Percentiles rank a stretch among this genome's conserved stretches.
phyloP scores from a whole-genome alignment of 2,888 invertebrate species.

The Drosophila borealis region DNA sequence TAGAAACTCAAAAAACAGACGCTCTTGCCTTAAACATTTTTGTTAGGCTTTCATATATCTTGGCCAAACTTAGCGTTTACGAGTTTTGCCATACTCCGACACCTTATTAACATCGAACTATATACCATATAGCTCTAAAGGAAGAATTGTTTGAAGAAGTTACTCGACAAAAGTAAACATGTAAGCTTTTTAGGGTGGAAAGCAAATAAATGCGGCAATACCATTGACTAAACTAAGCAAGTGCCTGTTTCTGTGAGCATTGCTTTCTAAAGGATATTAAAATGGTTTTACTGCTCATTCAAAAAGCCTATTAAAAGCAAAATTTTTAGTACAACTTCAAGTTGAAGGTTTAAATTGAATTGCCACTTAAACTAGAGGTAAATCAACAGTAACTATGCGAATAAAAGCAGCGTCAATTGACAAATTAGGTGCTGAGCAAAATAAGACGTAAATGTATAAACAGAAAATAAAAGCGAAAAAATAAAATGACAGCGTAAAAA shows the following conservation, averaged over 20 bases:
- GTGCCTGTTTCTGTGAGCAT: not conserved
- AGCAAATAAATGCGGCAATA: not conserved
- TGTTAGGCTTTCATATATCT: too few species aligned
- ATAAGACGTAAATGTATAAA: constrained; percentile 24
- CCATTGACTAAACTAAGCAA: not conserved
- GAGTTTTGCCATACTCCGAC: too few species aligned
- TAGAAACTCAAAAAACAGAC: too few species aligned
- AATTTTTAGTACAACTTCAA: constrained; percentile 11
- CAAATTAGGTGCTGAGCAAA: constrained; percentile 31
- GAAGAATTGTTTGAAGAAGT: too few species aligned
- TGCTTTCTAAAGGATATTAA: constrained; percentile 7
- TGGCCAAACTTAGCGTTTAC: too few species aligned
- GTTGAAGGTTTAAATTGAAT: constrained; percentile 27
- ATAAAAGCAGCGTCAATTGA: constrained; percentile 25
- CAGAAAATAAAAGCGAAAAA: constrained; percentile 15
- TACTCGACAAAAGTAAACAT: too few species aligned
- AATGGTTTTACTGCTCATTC: constrained; percentile 18
- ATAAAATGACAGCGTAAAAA: constrained; percentile 31
- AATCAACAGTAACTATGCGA: constrained; percentile 18
- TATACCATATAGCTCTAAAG: too few species aligned
- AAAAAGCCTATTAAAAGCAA: constrained; percentile 1
- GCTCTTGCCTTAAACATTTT: too few species aligned
- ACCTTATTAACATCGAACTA: too few species aligned
- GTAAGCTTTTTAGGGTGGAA: not conserved
- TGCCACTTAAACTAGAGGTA: constrained; percentile 35